Base-by-base conservation (phyloP, 2,113 vertebrate species). In the Pseudorasbora parva region DNA sequence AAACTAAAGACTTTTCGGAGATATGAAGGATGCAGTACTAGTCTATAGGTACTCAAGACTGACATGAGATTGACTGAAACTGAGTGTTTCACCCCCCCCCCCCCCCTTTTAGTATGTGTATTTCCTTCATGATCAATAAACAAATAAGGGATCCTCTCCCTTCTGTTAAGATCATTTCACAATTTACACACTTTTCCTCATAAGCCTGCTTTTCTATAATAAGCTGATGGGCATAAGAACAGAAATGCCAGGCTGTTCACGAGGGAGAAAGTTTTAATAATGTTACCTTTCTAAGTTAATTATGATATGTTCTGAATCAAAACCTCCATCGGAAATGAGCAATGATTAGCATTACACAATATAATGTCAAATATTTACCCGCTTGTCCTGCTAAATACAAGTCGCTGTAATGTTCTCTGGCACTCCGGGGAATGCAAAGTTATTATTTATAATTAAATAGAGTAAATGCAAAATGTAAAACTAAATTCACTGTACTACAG, bases 381-480 rank as follows among this genome's bases (percentile, higher is more conserved):
- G 56, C 14, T 82, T 82, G 10, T 56, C 66, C 15, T 73, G 49
- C 71, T 59, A 82, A 57, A 72, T 69, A 82, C 68, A 72, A 71
- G 33, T 57, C 68, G 54, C 37, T 74, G 23, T 14, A 51, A 25
- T 81, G 51, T 81, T 85, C 23, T 68, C 25, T 41, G 68, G 15
- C 54, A 71, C 68, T 71, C 19, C 54, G 2, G 68, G 81, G 69
- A 82, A 30, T 75, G 14, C 23, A 72, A 69, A 69, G n/a, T 45
- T n/a, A 72, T 51, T 74, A 51, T 74, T 1, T 51, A 51, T 73
- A 73, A 74, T 25, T 51, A 47, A 72, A 72, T 47, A 30, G 68
- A 41, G 30, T 74, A 74, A 54, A 74, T 71, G 64, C 23, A 68
- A 21, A 68, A 37, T 68, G 23, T 27, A 27, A 8, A 51, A 49